Evolutionary conservation across 2,113 vertebrate species (phyloP), one percentile per base, ranked within the genome.

Genomic region (Nerophis ophidion): DNA sequence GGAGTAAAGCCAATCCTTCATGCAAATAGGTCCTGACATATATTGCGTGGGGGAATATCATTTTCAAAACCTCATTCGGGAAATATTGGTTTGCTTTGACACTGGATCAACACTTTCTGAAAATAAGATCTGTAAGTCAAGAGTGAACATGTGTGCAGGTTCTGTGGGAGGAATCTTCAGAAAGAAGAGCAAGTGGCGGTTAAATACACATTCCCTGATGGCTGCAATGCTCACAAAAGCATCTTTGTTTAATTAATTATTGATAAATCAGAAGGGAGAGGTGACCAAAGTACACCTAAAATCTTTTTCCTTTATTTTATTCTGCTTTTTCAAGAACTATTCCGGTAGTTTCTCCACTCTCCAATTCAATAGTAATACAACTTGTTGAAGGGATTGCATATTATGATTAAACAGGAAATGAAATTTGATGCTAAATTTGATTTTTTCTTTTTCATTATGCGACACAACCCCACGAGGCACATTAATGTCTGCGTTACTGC

Each of bases 241-340:
- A 54, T 66, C 61, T 51, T 16, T 40, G 36, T 72, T 73, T 69
- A 65, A 75, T 84, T 59, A 80, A 79, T 74, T 71, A 77, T 79
- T 76, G 59, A 83, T 74, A 6, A 75, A 75, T 77, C 70, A 48
- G 13, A 51, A 57, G 40, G 61, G 53, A 54, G 63, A 65, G 48
- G 62, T 48, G 61, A 34, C 48, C 45, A 70, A 58, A 70, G 71
- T 72, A 68, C 70, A 74, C 58, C 67, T 76, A 8, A 74, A 73
- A 73, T 48, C 63, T 42, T 54, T 54, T 8, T 48, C 65, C 67
- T 69, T 59, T 59, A 51, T 57, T 44, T 54, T 63, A 3, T 26
- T 52, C 34, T 66, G 16, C 52, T 66, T 36, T 13, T 50, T n/a
- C 40, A 35, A 66, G 49, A 56, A 54, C 5, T 50, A 16, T 34